These are phyloP conservation scores for Stomorhina lunata DNA, from an alignment of 2,888 invertebrate species.

Conservation along the genomic window DNA sequence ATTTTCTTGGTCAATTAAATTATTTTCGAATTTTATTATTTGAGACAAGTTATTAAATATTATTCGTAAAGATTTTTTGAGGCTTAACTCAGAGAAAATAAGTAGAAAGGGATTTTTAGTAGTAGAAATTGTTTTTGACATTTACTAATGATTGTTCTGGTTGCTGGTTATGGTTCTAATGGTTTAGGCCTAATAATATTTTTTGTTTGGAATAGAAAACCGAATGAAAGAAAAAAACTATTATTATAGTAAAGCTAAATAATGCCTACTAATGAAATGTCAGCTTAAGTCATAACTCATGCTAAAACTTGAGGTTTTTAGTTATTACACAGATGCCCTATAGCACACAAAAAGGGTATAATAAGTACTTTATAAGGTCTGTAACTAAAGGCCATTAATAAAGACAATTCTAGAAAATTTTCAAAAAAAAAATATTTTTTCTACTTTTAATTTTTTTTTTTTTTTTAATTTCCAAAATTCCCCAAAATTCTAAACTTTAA, in stretches of 20 bases:
- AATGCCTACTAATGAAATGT: constrained; percentile 76
- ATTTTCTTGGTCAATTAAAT: no score
- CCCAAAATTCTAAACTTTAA: no score
- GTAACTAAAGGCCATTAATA: no score
- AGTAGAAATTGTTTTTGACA: constrained; percentile 58
- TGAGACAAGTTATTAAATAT: constrained; percentile 34
- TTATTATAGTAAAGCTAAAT: constrained; percentile 60
- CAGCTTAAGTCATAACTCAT: constrained; percentile 78
- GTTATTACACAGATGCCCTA: neutral
- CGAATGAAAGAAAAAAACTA: constrained; percentile 41
- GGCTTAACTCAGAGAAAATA: neutral
- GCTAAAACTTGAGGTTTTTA: constrained; percentile 52
- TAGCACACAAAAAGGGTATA: no score
- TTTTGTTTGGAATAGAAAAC: no score
- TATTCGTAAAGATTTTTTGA: constrained; percentile 25
- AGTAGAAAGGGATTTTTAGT: neutral
- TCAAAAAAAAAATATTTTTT: no score
- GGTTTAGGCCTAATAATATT: constrained; percentile 44
- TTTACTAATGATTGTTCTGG: constrained; percentile 58
- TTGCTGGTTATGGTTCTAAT: neutral
- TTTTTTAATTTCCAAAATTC: no score
- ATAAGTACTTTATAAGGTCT: no score
- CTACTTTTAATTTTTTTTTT: no score
- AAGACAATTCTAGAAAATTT: no score
- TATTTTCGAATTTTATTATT: constrained; percentile 17